These are phyloP conservation scores for Pitangus sulphuratus DNA, from an alignment of 2,797 vertebrate genomes.

Conservation along the genomic window DNA sequence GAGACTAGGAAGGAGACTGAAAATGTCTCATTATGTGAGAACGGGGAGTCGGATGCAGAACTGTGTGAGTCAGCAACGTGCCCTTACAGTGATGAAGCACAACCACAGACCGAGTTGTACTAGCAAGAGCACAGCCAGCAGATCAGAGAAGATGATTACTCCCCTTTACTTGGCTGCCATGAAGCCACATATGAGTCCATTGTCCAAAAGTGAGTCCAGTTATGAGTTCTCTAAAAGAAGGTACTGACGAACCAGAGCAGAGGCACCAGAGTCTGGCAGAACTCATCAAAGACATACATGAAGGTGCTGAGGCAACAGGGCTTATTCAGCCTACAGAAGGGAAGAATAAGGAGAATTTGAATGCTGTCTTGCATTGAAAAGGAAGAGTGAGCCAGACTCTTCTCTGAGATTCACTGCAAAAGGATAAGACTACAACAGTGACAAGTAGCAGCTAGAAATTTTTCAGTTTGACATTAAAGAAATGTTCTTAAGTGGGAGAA, in stretches of 20 bases:
- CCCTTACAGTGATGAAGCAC: neutral
- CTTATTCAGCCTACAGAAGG: neutral
- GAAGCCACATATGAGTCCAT: neutral
- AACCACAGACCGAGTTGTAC: conserved; percentile 5
- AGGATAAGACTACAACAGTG: neutral
- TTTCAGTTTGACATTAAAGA: neutral
- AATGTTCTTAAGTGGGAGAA: neutral
- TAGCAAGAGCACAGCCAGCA: neutral
- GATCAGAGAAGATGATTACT: neutral
- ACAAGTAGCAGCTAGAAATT: neutral
- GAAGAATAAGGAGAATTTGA: neutral
- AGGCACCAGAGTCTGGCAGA: neutral
- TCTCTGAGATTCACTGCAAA: neutral
- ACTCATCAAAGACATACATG: neutral
- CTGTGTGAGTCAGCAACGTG: neutral
- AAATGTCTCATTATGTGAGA: conserved; percentile 31
- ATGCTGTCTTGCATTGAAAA: neutral
- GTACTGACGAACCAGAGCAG: neutral
- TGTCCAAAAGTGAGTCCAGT: neutral
- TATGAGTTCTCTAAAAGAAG: neutral
- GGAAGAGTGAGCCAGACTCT: neutral
- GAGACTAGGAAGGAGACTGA: conserved; percentile 2
- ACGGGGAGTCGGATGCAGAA: neutral
- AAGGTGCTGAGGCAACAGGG: neutral
- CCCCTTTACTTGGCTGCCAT: neutral